Evolutionary conservation across 2,888 invertebrate species (phyloP).

Genomic region (Aleiodes alternator): DNA sequence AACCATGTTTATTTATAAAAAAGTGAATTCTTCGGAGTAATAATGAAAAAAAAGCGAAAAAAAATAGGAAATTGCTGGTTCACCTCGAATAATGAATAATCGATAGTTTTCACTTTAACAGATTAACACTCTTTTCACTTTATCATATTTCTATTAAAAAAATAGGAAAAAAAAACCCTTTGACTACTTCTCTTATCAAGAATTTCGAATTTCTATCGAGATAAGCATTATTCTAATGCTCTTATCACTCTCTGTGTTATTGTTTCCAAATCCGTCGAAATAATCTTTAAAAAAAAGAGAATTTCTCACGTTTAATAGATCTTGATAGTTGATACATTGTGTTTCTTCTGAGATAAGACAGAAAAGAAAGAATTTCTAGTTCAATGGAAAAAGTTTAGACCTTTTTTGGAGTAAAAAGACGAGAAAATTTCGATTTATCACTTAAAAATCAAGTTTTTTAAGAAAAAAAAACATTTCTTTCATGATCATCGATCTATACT

Average conservation of each 20-base stretch:
- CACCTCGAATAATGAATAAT: slow-evolving; percentile 28
- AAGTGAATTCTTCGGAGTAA: neutral
- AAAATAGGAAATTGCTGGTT: slow-evolving; percentile 30
- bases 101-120: slow-evolving; percentile 3
- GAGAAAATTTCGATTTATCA: neutral
- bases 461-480: neutral
- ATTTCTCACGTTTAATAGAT: too few species aligned
- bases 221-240: too few species aligned
- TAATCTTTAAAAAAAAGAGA: too few species aligned
- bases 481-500: neutral
- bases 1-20: slow-evolving; percentile 5
- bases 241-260: too few species aligned
- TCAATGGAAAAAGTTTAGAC: too few species aligned
- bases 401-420: too few species aligned
- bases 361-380: too few species aligned
- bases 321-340: too few species aligned
- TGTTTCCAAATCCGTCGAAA: too few species aligned
- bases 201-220: too few species aligned
- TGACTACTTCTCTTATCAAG: neutral
- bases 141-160: neutral
- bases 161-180: too few species aligned
- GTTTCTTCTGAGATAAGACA: too few species aligned
- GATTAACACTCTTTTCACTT: neutral
- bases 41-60: neutral
- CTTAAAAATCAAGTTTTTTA: neutral